Conservation (phyloP, 2,888 invertebrate genomes). For the Epistrophe grossulariae region DNA sequence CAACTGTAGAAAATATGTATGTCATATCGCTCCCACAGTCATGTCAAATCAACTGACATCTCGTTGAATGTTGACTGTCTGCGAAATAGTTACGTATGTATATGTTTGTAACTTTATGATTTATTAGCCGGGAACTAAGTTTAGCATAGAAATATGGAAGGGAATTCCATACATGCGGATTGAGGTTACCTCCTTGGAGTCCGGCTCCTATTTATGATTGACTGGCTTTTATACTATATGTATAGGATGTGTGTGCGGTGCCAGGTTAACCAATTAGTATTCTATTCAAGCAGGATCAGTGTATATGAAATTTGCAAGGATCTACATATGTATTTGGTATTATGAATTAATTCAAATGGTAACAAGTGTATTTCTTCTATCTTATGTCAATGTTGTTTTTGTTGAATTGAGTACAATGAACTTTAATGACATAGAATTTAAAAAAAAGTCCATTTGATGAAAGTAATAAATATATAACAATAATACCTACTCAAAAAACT, state of each 20-base stretch:
- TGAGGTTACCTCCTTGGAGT: conserved; percentile 44
- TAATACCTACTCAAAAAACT: too few species aligned
- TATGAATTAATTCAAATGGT: not conserved
- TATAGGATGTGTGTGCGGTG: conserved; percentile 5
- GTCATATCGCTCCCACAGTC: conserved; percentile 70
- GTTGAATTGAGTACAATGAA: too few species aligned
- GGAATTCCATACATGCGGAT: conserved; percentile 50
- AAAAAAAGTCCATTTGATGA: too few species aligned
- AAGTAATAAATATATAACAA: too few species aligned
- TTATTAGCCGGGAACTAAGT: conserved; percentile 71
- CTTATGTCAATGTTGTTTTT: not conserved
- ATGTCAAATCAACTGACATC: conserved; percentile 68
- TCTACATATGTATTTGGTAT: not conserved
- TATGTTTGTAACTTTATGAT: conserved; percentile 43
- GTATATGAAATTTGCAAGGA: conserved; percentile 19
- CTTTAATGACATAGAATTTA: too few species aligned
- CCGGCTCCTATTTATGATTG: conserved; percentile 24
- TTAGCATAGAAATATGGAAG: conserved; percentile 59
- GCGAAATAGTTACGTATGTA: conserved; percentile 50
- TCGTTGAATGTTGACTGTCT: conserved; percentile 69
- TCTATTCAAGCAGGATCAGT: conserved; percentile 32
- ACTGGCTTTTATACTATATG: not conserved
- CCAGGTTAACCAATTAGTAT: conserved; percentile 23
- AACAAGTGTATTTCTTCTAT: not conserved
- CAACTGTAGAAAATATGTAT: conserved; percentile 67